These are phyloP conservation scores for Pristiophorus japonicus DNA, from an alignment of 2,113 vertebrate genomes.

Conservation along the genomic window DNA sequence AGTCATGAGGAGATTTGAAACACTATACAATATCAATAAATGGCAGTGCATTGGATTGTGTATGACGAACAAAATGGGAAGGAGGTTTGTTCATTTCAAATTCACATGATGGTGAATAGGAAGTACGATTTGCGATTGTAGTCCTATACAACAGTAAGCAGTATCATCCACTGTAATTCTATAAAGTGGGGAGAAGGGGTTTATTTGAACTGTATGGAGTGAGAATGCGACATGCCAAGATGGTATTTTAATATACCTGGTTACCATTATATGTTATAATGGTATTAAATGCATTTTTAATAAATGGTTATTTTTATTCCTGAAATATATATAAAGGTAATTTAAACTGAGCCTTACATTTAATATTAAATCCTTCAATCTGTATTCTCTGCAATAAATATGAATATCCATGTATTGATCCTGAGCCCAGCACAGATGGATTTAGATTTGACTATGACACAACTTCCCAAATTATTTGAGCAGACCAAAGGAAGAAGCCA, in stretches of 20 bases:
- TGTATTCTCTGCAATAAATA: neutral
- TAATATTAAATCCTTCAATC: neutral
- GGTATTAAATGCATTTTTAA: neutral
- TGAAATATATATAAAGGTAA: neutral
- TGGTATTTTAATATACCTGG: no score
- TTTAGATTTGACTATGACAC: neutral
- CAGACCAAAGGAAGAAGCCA: neutral
- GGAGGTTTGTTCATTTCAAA: neutral
- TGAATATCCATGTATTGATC: neutral
- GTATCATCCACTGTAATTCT: no score
- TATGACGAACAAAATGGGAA: no score
- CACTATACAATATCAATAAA: neutral
- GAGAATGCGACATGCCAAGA: neutral
- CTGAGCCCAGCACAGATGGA: neutral
- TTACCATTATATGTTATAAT: neutral
- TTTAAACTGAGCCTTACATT: neutral
- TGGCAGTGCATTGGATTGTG: neutral
- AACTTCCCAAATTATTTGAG: neutral
- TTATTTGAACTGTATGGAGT: neutral
- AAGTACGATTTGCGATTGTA: no score
- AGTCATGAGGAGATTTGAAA: no score
- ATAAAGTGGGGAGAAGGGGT: neutral
- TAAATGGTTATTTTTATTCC: neutral
- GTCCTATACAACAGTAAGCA: no score
- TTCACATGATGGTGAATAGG: neutral